Conservation (phyloP, 30 jellyfish, hydroid and myxozoan genomes). For the Phacellophora camtschatica region DNA sequence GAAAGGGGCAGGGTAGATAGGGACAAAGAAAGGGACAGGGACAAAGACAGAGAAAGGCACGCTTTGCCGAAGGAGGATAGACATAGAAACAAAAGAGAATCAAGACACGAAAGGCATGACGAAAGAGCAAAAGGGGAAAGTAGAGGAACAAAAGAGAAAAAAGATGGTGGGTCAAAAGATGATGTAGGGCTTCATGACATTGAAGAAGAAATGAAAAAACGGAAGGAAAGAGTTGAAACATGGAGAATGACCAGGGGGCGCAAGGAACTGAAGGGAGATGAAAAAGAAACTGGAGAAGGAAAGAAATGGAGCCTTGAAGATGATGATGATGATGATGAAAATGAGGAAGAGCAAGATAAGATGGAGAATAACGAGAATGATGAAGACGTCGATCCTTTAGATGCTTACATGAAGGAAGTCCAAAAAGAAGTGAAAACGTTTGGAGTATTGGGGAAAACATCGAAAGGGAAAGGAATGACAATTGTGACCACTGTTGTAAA, state of each 20-base stretch:
- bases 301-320: conserved; percentile 90
- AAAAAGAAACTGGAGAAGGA: conserved; percentile 44
- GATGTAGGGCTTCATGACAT: conserved; percentile 52
- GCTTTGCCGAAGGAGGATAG: conserved; percentile 34
- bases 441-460: conserved; percentile 44
- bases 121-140: conserved; percentile 28
- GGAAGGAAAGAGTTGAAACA: conserved; percentile 97
- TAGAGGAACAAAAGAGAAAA: background rate
- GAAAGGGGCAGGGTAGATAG: conserved; percentile 5
- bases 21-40: conserved; percentile 33
- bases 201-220: conserved; percentile 91
- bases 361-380: conserved; percentile 51
- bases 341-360: conserved; percentile 6
- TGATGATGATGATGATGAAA: conserved; percentile 94
- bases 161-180: background rate
- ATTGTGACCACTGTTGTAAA: conserved; percentile 94
- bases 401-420: conserved; percentile 93
- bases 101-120: conserved; percentile 23
- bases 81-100: conserved; percentile 6
- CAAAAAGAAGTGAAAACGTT: conserved; percentile 81
- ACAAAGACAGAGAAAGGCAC: conserved; percentile 36
- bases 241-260: conserved; percentile 87
- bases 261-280: conserved; percentile 22
- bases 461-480: conserved; percentile 73
- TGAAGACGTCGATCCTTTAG: conserved; percentile 94